These are phyloP conservation scores for Automeris io DNA, from an alignment of 2,888 invertebrate genomes.

Conservation along the genomic window DNA sequence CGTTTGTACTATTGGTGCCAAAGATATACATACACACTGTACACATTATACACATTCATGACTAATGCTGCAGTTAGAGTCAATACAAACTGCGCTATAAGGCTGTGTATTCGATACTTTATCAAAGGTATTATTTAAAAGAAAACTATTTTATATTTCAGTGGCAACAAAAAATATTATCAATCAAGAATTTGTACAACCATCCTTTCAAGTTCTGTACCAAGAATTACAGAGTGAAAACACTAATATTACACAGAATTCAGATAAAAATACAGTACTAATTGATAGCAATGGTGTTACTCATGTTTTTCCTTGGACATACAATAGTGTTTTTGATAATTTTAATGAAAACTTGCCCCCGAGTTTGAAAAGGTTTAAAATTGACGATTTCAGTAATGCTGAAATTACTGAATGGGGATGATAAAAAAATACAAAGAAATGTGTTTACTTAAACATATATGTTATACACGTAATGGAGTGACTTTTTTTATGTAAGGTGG, in stretches of 20 bases:
- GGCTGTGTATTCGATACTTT: too few relatives aligned
- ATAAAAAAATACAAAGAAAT: too few relatives aligned
- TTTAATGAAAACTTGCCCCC: conserved; percentile 74
- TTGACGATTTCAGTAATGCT: conserved; percentile 67
- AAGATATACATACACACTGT: too few relatives aligned
- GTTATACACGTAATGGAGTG: too few relatives aligned
- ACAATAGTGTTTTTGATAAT: conserved; percentile 63
- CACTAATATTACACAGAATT: conserved; percentile 16
- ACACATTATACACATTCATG: too few relatives aligned
- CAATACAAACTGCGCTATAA: too few relatives aligned
- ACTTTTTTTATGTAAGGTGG: too few relatives aligned
- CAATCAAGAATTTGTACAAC: conserved; percentile 22
- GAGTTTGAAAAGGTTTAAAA: conserved; percentile 74
- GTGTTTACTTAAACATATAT: too few relatives aligned
- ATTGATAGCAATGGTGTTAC: conserved; percentile 52
- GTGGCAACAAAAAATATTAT: conserved; percentile 34
- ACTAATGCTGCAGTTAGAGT: background rate
- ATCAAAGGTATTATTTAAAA: too few relatives aligned
- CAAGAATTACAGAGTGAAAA: conserved; percentile 44
- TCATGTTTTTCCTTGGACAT: conserved; percentile 73
- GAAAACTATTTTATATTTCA: too few relatives aligned
- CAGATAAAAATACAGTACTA: conserved; percentile 31
- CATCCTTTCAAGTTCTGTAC: conserved; percentile 52
- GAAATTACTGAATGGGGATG: conserved; percentile 77
- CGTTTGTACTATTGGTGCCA: too few relatives aligned